Conservation (phyloP, 2,888 invertebrate genomes). For the Euplexia lucipara region DNA sequence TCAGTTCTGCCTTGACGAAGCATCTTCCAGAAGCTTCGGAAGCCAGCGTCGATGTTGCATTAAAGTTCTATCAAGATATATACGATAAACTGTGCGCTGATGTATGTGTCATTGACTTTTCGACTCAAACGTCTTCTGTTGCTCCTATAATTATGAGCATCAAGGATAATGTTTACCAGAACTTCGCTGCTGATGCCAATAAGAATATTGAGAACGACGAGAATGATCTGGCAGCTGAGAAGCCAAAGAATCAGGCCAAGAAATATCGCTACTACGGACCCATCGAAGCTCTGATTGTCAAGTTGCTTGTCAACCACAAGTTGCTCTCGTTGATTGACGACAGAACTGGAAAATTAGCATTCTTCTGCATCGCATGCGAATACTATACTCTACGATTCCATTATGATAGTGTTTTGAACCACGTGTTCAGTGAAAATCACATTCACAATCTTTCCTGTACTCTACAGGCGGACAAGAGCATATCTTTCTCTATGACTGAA, state of each 20-base stretch:
- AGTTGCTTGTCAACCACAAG: slow-evolving; percentile 83
- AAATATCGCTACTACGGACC: slow-evolving; percentile 88
- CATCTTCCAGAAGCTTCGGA: slow-evolving; percentile 86
- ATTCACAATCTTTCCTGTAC: slow-evolving; percentile 85
- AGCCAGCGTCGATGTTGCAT: slow-evolving; percentile 81
- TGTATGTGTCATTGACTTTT: slow-evolving; percentile 79
- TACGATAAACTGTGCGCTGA: slow-evolving; percentile 82
- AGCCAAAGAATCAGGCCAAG: slow-evolving; percentile 82
- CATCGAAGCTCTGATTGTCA: slow-evolving; percentile 82
- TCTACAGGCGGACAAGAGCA: slow-evolving; percentile 82
- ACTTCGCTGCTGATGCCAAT: slow-evolving; percentile 84
- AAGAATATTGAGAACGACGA: slow-evolving; percentile 87
- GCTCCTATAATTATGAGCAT: slow-evolving; percentile 89
- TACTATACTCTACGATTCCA: slow-evolving; percentile 87
- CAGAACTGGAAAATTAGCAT: slow-evolving; percentile 86
- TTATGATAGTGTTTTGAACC: slow-evolving; percentile 86
- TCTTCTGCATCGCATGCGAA: slow-evolving; percentile 88
- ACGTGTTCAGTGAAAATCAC: slow-evolving; percentile 86
- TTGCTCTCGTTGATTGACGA: slow-evolving; percentile 84
- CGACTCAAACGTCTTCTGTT: slow-evolving; percentile 82
- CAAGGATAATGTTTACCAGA: slow-evolving; percentile 88
- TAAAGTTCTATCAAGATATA: slow-evolving; percentile 82
- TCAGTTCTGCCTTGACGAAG: slow-evolving; percentile 80
- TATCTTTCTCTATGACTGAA: slow-evolving; percentile 78
- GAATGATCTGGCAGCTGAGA: slow-evolving; percentile 79